Percentiles rank a stretch among this genome's conserved stretches.
These are phyloP conservation scores for Myopa testacea DNA, from an alignment of 2,888 invertebrate genomes.

Conservation along the genomic window DNA sequence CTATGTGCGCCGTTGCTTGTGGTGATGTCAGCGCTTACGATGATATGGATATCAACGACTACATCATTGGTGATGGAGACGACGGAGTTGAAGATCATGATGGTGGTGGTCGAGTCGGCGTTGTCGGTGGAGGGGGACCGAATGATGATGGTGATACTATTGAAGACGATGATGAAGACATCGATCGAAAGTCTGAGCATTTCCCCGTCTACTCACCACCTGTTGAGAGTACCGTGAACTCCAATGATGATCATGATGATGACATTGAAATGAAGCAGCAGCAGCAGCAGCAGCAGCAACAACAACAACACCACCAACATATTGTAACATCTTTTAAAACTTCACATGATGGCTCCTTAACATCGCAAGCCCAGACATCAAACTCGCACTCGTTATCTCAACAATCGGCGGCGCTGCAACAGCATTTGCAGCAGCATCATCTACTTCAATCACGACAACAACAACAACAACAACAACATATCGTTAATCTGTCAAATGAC, in stretches of 20 bases:
- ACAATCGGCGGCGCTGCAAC: slow-evolving; percentile 33
- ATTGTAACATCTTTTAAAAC: slow-evolving; percentile 1
- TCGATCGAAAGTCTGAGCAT: slow-evolving; percentile 48
- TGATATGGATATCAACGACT: slow-evolving; percentile 63
- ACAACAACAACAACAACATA: slow-evolving; percentile 45
- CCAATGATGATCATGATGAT: slow-evolving; percentile 40
- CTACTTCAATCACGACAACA: slow-evolving; percentile 37
- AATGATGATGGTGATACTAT: slow-evolving; percentile 48
- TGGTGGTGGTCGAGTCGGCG: neutral
- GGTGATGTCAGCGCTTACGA: slow-evolving; percentile 53
- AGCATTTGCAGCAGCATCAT: slow-evolving; percentile 40
- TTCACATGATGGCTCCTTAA: slow-evolving; percentile 23
- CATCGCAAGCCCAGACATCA: slow-evolving; percentile 17
- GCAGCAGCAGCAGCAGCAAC: slow-evolving; percentile 31
- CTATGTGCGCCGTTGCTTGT: slow-evolving; percentile 44
- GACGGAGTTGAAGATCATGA: slow-evolving; percentile 39
- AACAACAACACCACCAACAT: slow-evolving; percentile 23
- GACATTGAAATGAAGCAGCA: slow-evolving; percentile 40
- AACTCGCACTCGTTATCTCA: slow-evolving; percentile 33
- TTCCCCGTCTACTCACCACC: slow-evolving; percentile 48
- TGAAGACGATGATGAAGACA: slow-evolving; percentile 41
- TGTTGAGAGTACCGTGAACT: slow-evolving; percentile 26
- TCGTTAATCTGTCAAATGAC: slow-evolving; percentile 28
- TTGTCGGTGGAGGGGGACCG: neutral
- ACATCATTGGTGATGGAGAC: slow-evolving; percentile 60